Percentiles rank a stretch among this genome's conserved stretches.
These are phyloP conservation scores for Ceratosolen fusciceps DNA, from an alignment of 1,140 invertebrate species.

Conservation along the genomic window DNA sequence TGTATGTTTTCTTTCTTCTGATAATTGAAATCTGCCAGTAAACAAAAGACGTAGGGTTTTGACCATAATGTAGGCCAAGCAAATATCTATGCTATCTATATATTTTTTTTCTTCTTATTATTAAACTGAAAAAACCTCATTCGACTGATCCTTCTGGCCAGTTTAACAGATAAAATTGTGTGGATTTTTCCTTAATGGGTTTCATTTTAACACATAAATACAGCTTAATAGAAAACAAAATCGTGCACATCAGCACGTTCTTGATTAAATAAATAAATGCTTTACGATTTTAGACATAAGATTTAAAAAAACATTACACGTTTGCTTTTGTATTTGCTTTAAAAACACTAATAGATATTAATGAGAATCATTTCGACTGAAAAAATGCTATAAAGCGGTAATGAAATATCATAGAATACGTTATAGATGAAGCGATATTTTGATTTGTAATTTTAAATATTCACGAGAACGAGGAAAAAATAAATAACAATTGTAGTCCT, in stretches of 20 bases:
- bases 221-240: not conserved
- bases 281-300: not conserved
- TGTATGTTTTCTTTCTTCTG: not conserved
- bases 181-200: too few species aligned
- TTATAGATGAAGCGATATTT: too few species aligned
- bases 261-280: not conserved
- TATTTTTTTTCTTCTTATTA: not conserved
- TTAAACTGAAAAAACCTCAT: not conserved
- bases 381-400: too few species aligned
- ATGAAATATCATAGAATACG: too few species aligned
- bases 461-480: too few species aligned
- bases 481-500: too few species aligned
- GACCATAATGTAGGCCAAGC: constrained; percentile 22
- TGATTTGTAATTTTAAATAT: too few species aligned
- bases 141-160: constrained; percentile 26
- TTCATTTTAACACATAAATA: not conserved
- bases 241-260: not conserved
- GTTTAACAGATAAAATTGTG: too few species aligned
- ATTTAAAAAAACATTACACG: not conserved
- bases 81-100: not conserved
- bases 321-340: constrained; percentile 1
- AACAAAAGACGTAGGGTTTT: constrained; percentile 5
- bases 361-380: too few species aligned
- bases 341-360: too few species aligned
- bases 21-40: constrained; percentile 32